Percentiles rank a stretch among this genome's conserved stretches.
Conservation (phyloP, 2,888 invertebrate species). For the Nymphalis urticae region DNA sequence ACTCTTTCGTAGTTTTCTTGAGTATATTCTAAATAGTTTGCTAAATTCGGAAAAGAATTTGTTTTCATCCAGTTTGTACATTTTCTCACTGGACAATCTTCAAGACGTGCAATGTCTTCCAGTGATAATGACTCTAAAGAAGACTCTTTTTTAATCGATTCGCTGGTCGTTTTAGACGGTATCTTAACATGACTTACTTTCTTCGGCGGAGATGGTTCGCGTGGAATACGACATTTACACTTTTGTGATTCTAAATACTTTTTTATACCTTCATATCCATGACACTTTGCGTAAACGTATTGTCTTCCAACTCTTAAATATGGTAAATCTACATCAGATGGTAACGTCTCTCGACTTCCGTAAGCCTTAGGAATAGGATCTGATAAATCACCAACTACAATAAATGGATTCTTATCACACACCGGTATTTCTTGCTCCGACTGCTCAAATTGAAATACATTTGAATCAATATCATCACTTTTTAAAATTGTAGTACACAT, state of each 20-base stretch:
- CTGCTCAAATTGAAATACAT: constrained; percentile 56
- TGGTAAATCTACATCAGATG: constrained; percentile 62
- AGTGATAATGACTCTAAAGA: constrained; percentile 57
- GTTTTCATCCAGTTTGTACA: constrained; percentile 39
- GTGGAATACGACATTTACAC: constrained; percentile 54
- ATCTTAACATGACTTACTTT: constrained; percentile 29
- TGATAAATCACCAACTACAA: constrained; percentile 59
- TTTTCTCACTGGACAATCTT: constrained; percentile 39
- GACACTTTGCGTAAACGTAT: constrained; percentile 70
- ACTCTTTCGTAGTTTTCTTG: constrained; percentile 65
- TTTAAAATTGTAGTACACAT: constrained; percentile 52
- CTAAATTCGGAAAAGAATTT: constrained; percentile 55
- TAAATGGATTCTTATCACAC: constrained; percentile 63
- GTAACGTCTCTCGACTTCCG: constrained; percentile 67
- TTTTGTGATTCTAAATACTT: constrained; percentile 55
- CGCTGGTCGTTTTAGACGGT: constrained; percentile 17
- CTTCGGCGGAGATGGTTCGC: constrained; percentile 25
- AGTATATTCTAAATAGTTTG: constrained; percentile 61
- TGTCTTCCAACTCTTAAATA: constrained; percentile 59
- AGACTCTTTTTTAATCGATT: constrained; percentile 47
- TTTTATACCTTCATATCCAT: constrained; percentile 64
- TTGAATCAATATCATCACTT: constrained; percentile 49
- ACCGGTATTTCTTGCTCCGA: constrained; percentile 33
- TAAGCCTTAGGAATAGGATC: constrained; percentile 52
- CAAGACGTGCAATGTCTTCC: constrained; percentile 51